A percentile compares a stretch with the other conserved stretches of the same genome.
These are phyloP conservation scores for Rhinoraja longicauda DNA, from an alignment of 2,797 vertebrate genomes.

Conservation along the genomic window DNA sequence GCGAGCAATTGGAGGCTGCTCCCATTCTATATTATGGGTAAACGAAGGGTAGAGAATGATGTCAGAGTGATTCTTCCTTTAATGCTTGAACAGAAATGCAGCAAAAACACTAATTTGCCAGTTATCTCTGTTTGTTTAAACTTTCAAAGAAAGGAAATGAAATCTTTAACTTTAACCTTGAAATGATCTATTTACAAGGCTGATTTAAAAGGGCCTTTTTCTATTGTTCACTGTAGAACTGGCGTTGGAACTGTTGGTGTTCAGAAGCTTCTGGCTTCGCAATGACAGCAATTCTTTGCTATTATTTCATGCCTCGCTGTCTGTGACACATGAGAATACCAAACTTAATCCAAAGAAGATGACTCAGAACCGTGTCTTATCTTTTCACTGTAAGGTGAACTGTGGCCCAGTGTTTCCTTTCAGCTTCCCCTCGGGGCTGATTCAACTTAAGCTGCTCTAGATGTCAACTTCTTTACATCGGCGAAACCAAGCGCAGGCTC, in stretches of 20 bases:
- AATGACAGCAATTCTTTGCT: neutral
- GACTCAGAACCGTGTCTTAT: neutral
- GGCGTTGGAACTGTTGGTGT: neutral
- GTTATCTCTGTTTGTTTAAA: neutral
- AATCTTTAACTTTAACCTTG: neutral
- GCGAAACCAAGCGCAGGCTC: too few relatives aligned
- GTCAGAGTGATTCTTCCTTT: neutral
- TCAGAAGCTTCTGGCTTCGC: neutral
- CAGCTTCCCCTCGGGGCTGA: too few relatives aligned
- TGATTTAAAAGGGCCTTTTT: neutral
- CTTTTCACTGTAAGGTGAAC: neutral
- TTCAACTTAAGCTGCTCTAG: too few relatives aligned
- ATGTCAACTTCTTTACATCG: too few relatives aligned
- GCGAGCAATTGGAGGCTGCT: neutral
- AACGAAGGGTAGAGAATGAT: neutral
- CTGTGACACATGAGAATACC: neutral
- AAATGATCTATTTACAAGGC: neutral
- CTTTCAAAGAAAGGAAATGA: neutral
- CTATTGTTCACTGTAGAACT: neutral
- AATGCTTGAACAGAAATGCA: neutral
- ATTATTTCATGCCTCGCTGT: neutral
- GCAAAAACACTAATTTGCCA: neutral
- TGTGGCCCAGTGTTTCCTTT: too few relatives aligned
- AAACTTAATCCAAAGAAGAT: constrained; percentile 2
- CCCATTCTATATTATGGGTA: neutral